Evolutionary conservation across 2,113 vertebrate species (phyloP).

Genomic region (Scytalopus superciliaris): DNA sequence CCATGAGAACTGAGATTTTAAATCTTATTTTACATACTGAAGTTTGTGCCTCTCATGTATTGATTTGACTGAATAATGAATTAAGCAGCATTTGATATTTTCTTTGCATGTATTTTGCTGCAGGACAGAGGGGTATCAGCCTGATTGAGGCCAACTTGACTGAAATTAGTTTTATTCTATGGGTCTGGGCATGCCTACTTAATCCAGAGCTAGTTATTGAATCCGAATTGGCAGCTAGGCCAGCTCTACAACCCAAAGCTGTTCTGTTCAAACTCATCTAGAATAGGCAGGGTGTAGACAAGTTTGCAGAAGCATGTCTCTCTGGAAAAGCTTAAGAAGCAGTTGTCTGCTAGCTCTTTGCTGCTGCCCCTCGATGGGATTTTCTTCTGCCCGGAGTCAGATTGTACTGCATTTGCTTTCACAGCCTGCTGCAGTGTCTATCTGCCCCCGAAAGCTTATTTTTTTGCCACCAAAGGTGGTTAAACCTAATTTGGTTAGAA

Average conservation of each 20-base stretch:
- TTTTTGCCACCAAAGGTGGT: not conserved
- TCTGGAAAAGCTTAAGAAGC: not conserved
- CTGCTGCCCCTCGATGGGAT: not conserved
- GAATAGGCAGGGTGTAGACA: not conserved
- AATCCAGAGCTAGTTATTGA: not conserved
- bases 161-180: not conserved
- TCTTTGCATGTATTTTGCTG: slow-evolving; percentile 8
- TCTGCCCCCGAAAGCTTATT: not conserved
- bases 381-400: not conserved
- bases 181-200: not conserved
- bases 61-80: not conserved
- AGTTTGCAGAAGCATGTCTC: not conserved
- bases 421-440: not conserved
- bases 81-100: not conserved
- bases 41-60: not conserved
- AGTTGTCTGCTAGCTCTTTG: not conserved
- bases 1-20: not conserved
- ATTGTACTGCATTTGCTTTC: not conserved
- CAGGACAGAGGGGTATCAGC: not conserved
- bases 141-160: not conserved
- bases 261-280: not conserved
- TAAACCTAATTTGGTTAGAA: not conserved
- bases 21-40: not conserved
- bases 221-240: not conserved
- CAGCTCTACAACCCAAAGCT: not conserved